A percentile compares a stretch with the other conserved stretches of the same genome.
phyloP scores from a whole-genome alignment of 2,797 vertebrate species.

The Aphelocoma californica region DNA sequence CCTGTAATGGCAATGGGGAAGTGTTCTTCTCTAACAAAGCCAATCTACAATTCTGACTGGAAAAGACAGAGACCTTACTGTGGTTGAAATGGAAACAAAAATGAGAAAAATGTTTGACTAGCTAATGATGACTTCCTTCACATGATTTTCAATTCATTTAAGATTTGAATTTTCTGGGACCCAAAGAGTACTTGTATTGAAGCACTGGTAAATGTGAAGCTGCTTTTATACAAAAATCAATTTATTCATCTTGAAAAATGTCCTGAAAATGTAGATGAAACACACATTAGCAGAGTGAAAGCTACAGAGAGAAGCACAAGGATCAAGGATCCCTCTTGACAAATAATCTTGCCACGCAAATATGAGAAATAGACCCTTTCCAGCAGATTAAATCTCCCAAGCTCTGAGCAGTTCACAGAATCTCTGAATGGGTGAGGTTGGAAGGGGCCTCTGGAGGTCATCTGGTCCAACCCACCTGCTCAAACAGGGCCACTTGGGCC shows the following conservation, averaged over 20 bases:
- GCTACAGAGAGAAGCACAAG: neutral
- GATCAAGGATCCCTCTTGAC: neutral
- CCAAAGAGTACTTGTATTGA: neutral
- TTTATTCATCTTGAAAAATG: neutral
- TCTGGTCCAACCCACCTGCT: neutral
- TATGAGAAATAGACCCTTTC: neutral
- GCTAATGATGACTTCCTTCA: neutral
- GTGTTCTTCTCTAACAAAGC: neutral
- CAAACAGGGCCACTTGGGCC: neutral
- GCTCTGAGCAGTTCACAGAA: neutral
- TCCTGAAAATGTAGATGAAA: neutral
- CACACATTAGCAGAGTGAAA: neutral
- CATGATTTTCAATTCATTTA: neutral
- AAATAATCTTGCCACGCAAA: neutral
- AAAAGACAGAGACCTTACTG: neutral
- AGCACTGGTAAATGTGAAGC: neutral
- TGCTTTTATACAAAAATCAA: neutral
- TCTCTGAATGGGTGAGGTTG: neutral
- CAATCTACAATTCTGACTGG: neutral
- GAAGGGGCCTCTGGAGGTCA: neutral
- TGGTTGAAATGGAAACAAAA: neutral
- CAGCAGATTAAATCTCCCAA: neutral
- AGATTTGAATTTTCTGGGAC: neutral
- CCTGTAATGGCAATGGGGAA: neutral
- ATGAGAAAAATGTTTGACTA: neutral